Conservation (phyloP, 2,888 invertebrate species). For the Cyrtodaria siliqua region DNA sequence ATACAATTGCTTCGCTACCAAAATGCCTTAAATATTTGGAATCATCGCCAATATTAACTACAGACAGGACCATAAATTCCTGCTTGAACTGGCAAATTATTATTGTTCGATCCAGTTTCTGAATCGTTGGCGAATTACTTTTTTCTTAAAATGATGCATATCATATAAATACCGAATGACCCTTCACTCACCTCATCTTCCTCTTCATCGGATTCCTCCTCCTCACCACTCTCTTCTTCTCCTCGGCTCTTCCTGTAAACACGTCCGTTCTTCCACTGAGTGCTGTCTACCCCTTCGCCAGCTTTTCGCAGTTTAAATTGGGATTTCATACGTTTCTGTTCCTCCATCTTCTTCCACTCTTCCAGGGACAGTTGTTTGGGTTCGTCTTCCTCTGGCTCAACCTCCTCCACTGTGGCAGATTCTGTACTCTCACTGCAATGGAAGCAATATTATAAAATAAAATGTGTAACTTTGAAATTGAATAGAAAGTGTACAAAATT, state of each 20-base stretch:
- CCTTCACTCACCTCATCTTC: too few relatives aligned
- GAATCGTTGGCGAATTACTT: too few relatives aligned
- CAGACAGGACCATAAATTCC: too few relatives aligned
- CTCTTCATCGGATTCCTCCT: constrained; percentile 86
- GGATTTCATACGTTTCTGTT: constrained; percentile 92
- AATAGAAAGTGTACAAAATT: background rate
- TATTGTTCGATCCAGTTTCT: too few relatives aligned
- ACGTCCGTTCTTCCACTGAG: constrained; percentile 90
- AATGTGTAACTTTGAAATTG: background rate
- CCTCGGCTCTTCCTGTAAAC: constrained; percentile 89
- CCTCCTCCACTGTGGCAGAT: constrained; percentile 64
- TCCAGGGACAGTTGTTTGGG: constrained; percentile 96
- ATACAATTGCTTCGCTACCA: too few relatives aligned
- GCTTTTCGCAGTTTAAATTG: constrained; percentile 97
- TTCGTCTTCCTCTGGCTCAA: constrained; percentile 90
- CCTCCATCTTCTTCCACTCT: constrained; percentile 96
- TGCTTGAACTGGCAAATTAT: too few relatives aligned
- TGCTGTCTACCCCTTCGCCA: constrained; percentile 93
- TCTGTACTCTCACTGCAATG: constrained; percentile 76
- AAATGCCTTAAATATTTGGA: too few relatives aligned
- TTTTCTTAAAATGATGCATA: too few relatives aligned
- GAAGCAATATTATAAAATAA: too few relatives aligned
- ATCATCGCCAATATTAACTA: too few relatives aligned
- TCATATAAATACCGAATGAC: too few relatives aligned
- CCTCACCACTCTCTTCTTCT: constrained; percentile 87